Conservation (phyloP, 2,797 vertebrate genomes). For the Acipenser ruthenus region DNA sequence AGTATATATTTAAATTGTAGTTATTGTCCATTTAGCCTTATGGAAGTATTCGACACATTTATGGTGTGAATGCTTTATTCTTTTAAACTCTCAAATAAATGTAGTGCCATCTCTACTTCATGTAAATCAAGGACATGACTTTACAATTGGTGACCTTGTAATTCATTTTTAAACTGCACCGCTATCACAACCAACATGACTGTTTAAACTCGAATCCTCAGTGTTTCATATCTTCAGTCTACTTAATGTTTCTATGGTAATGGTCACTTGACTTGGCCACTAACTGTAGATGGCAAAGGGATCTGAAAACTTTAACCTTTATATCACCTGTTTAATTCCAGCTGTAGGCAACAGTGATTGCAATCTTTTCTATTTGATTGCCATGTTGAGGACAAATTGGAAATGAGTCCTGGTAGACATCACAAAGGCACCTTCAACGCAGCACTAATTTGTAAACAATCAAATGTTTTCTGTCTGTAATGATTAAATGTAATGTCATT, state of each 20-base stretch:
- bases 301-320: constrained; percentile 1
- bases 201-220: constrained; percentile 34
- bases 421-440: too few species aligned
- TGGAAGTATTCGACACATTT: constrained; percentile 41
- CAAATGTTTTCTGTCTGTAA: too few species aligned
- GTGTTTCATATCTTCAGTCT: constrained; percentile 17
- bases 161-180: constrained; percentile 45
- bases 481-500: too few species aligned
- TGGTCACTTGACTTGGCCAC: constrained; percentile 13
- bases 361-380: background rate
- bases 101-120: constrained; percentile 30
- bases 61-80: constrained; percentile 33
- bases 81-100: constrained; percentile 43
- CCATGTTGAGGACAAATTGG: too few species aligned
- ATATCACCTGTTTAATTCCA: background rate
- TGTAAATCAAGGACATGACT: constrained; percentile 47
- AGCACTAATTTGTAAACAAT: too few species aligned
- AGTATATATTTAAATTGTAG: constrained; percentile 17
- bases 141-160: constrained; percentile 46
- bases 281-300: background rate
- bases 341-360: background rate
- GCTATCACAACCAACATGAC: constrained; percentile 35
- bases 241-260: constrained; percentile 51
- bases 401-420: too few species aligned
- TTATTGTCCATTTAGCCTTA: constrained; percentile 19